Evolutionary conservation across 2,113 vertebrate species (phyloP), one percentile per base, ranked within the genome.

Genomic region (Trichomycterus rosablanca): DNA sequence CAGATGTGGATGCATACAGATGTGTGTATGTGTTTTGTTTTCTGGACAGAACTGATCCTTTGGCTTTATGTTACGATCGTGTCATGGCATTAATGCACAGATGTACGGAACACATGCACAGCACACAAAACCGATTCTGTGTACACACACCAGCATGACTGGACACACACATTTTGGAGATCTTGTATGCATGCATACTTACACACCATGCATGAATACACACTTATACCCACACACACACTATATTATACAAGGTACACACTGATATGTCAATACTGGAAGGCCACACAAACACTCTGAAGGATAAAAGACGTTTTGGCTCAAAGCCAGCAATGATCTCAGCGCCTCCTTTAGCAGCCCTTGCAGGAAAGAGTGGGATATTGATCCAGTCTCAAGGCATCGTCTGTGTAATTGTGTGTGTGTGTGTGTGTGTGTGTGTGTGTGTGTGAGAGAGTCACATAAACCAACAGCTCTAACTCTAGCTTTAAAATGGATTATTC

Each of bases 171-270:
- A n/a, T n/a, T n/a, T n/a, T n/a, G n/a, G n/a, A n/a, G n/a, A n/a
- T n/a, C n/a, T n/a, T n/a, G n/a, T 60, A 43, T 14, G 3, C 37
- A 32, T 15, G 28, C 39, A 26, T 9, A n/a, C n/a, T 46, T 35
- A 63, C 66, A 72, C 71, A 73, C 49, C 49, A 56, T 23, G 39
- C 51, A 20, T 46, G 16, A 58, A 46, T 32, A 51, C 64, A n/a
- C n/a, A n/a, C n/a, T n/a, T n/a, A 63, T 45, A 75, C 68, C 70
- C 72, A 78, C 77, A 67, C 54, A 67, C 68, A 70, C 75, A 71
- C 52, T 24, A 32, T 73, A 66, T 69, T 69, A 66, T 52, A 69
- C 59, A 66, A 58, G 59, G 22, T 54, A 66, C 62, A 66, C 66
- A 58, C 44, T 28, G 53, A 37, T 68, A 55, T 48, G 30, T 69